Base-by-base conservation (phyloP, 2,888 invertebrate species). In the Drosophila testacea region DNA sequence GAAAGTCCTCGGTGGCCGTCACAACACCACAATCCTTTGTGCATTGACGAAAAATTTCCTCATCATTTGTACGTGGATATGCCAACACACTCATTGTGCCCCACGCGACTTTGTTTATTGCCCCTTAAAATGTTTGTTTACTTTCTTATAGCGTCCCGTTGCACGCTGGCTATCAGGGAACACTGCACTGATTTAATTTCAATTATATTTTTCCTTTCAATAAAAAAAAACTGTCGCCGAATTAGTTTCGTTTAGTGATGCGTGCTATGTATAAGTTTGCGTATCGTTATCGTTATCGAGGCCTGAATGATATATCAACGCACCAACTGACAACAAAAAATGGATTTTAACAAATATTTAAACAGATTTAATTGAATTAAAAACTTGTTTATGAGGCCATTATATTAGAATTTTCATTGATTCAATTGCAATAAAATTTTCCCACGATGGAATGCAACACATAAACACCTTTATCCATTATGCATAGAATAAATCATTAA, bases 21-120 rank as follows among this genome's bases (percentile, higher is more conserved):
- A 91, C 91, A 64, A 91, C 80, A 62, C 91, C 91, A 74, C 91
- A 91, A 75, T 91, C 88, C 79, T 90, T 91, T 73, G 86, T 90
- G 77, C 91, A 91, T 56, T 85, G 86, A 50, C 85, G 82, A 77
- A 91, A 91, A 69, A 91, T 89, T 55, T 90, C 91, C 65, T 90
- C 89, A 66, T 91, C 91, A 79, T 85, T 90, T 74, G 83, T 81
- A 77, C 88, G 87, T 83, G 89, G 88, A 89, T 89, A 91, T 74
- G 90, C 80, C 73, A 91, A 83, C 63, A 87, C 82, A 81, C 89
- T 91, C 91, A 91, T 91, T 47, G 80, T 80, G 77, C 62, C 51
- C 81, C 79, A 67, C 67, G 62, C 70, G 39, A 36, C 27, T 60
- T 69, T 56, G 41, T 62, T 70, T 30, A 56, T 54, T 47, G 32